Base-by-base conservation (phyloP, 1,140 invertebrate species). In the Drosophila albomicans region DNA sequence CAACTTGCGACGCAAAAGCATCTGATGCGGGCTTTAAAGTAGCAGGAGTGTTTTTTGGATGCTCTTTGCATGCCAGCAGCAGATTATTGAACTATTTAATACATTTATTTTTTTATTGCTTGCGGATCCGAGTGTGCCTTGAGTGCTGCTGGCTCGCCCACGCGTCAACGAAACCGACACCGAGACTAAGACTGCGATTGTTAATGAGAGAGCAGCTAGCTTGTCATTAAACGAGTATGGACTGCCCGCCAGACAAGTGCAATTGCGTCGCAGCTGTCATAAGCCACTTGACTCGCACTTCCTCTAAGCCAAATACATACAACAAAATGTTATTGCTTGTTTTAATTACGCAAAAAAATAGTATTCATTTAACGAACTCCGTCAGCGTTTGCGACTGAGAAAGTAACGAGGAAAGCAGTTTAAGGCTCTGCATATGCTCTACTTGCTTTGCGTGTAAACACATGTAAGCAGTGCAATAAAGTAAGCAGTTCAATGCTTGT, bases 1-100 rank as follows among this genome's bases (percentile, higher is more conserved):
- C 43, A 54, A 15, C 28, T 51, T 32, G 81, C 81, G 81, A 69
- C 81, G 81, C 72, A 69, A 54, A 69, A 48, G 20, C 56, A 59
- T 38, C 7, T 38, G 35, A 49, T 52, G 46, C 67, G 67, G 59
- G 61, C 52, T 20, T 70, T 62, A 13, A 45, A 54, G 41, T 65
- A 64, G 54, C 54, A 71, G 67, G 48, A 75, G 72, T 51, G 41
- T 48, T 20, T 63, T 68, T 69, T 69, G 28, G 59, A 71, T 64
- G 57, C 62, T 56, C 62, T 72, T 56, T 62, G 57, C 38, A 67
- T 74, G 32, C 54, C 62, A 65, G 48, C 61, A 48, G 13, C 30
- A 38, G 57, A 63, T 56, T 35, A 66, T 71, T 71, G 58, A 71
- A 64, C 59, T 46, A 63, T 69, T 72, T 48, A 13, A 48, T 48